These are phyloP conservation scores for Lagodon rhomboides DNA, from an alignment of 2,797 vertebrate species.

Conservation along the genomic window DNA sequence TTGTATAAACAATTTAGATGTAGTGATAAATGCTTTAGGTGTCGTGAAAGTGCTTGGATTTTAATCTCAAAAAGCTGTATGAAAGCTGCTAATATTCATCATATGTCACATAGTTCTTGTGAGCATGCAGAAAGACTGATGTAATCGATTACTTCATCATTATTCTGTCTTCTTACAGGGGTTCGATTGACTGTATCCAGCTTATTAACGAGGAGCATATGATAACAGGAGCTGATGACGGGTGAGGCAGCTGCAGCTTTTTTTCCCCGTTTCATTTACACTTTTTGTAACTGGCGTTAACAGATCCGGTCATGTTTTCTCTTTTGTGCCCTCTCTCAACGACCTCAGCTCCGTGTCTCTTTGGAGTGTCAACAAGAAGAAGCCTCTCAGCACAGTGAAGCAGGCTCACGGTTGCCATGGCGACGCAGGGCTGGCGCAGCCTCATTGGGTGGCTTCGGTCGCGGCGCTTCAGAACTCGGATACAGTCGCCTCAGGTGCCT, in stretches of 20 bases:
- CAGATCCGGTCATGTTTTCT: slow-evolving; percentile 31
- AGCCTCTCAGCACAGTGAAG: slow-evolving; percentile 89
- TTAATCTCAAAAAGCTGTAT: no score
- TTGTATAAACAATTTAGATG: no score
- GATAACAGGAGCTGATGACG: slow-evolving; percentile 94
- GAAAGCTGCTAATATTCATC: not conserved
- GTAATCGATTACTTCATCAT: not conserved
- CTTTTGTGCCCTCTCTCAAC: slow-evolving; percentile 28
- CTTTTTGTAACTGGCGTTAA: not conserved
- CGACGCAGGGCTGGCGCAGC: slow-evolving; percentile 86
- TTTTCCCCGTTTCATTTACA: not conserved
- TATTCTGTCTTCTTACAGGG: slow-evolving; percentile 76
- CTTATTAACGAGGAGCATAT: slow-evolving; percentile 98
- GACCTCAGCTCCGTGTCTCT: slow-evolving; percentile 89
- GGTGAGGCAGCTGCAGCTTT: slow-evolving; percentile 82
- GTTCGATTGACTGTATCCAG: slow-evolving; percentile 96
- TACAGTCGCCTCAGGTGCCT: slow-evolving; percentile 93
- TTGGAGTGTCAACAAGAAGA: slow-evolving; percentile 96
- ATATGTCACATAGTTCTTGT: not conserved
- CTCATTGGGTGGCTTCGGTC: slow-evolving; percentile 92
- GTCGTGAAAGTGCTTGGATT: no score
- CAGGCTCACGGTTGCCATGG: slow-evolving; percentile 90
- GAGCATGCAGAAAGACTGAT: not conserved
- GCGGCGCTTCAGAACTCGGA: slow-evolving; percentile 94
- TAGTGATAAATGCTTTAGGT: no score